Conservation (phyloP, 2,113 vertebrate species). For the Alligator mississippiensis region DNA sequence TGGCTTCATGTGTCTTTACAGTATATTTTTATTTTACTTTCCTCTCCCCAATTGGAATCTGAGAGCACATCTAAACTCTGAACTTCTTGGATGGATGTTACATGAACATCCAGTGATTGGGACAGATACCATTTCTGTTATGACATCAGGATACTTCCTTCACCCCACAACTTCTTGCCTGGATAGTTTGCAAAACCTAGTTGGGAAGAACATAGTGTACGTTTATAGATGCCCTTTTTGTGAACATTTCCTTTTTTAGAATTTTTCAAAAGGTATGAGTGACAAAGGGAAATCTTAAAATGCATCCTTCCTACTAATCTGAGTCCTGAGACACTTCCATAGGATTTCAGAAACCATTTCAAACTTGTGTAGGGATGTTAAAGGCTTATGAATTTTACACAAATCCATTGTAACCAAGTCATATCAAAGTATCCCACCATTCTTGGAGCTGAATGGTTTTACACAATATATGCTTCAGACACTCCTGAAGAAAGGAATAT, state of each 20-base stretch:
- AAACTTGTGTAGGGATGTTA: constrained; percentile 28
- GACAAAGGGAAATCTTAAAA: not conserved
- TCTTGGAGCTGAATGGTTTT: not conserved
- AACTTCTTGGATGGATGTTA: not conserved
- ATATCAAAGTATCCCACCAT: not conserved
- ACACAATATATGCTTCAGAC: not conserved
- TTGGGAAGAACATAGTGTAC: not conserved
- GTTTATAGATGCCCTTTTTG: not conserved
- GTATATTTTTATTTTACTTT: rapidly evolving
- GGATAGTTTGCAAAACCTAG: not conserved
- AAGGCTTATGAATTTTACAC: not conserved
- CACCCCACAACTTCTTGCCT: not conserved
- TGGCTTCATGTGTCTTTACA: not conserved
- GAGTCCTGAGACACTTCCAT: not conserved
- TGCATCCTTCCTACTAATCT: not conserved
- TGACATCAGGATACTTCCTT: not conserved
- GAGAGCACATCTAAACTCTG: not conserved
- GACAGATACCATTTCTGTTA: not conserved
- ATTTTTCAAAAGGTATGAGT: constrained; percentile 9
- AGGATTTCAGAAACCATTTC: constrained; percentile 52
- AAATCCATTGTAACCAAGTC: not conserved
- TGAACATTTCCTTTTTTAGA: not conserved
- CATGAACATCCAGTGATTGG: rapidly evolving
- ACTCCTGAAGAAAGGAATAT: not conserved
- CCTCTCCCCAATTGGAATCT: not conserved